These are phyloP conservation scores for Temnothorax nylanderi DNA, from an alignment of 1,140 invertebrate species.

Conservation along the genomic window DNA sequence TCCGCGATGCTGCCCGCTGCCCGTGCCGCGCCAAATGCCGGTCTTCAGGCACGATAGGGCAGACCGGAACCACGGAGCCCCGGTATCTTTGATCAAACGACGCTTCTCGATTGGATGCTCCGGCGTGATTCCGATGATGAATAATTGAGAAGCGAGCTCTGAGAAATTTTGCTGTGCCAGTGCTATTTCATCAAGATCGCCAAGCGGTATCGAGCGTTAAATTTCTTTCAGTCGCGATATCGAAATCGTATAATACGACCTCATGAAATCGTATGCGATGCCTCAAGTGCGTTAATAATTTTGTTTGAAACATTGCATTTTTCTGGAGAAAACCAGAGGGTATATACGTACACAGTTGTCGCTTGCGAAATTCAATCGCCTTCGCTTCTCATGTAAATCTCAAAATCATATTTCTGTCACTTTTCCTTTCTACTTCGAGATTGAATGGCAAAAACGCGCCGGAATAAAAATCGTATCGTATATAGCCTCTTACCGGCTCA, in stretches of 20 bases:
- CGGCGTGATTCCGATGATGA: slow-evolving; percentile 72
- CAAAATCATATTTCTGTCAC: neutral
- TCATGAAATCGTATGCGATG: neutral
- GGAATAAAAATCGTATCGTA: slow-evolving; percentile 24
- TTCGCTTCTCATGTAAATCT: slow-evolving; percentile 6
- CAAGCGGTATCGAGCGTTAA: neutral
- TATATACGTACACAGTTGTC: neutral
- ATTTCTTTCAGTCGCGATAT: slow-evolving; percentile 15
- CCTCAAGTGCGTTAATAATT: neutral
- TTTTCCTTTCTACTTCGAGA: neutral
- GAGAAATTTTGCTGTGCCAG: slow-evolving; percentile 60
- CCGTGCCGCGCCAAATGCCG: neutral
- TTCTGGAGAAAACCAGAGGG: neutral
- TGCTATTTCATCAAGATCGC: slow-evolving; percentile 49
- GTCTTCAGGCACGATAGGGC: slow-evolving; percentile 36
- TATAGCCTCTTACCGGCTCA: neutral
- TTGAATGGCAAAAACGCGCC: neutral
- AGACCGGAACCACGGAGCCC: slow-evolving; percentile 31
- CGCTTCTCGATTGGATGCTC: slow-evolving; percentile 74
- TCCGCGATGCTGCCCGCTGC: neutral
- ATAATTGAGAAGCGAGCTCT: slow-evolving; percentile 73
- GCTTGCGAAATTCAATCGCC: neutral
- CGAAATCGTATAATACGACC: neutral
- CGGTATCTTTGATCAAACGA: slow-evolving; percentile 76
- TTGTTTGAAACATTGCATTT: neutral